phyloP scores from a whole-genome alignment of 2,113 vertebrate genomes.

The Lepus timidus region DNA sequence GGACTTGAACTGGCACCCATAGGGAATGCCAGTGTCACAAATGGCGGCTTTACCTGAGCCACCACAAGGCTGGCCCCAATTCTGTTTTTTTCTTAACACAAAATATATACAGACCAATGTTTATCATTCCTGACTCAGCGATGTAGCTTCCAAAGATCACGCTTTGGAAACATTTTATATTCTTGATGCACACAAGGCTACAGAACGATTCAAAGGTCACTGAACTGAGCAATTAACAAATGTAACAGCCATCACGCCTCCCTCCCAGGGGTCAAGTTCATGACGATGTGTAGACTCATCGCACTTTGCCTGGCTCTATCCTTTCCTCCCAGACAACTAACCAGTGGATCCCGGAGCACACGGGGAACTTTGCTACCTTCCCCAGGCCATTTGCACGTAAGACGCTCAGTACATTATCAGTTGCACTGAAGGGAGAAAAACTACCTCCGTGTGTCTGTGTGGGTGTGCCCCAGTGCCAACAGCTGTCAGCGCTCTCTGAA shows the following conservation, averaged over 20 bases:
- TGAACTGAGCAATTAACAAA: background rate
- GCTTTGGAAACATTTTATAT: background rate
- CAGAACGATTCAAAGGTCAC: slow-evolving; percentile 41
- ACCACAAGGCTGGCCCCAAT: too few species aligned
- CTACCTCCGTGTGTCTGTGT: fast-evolving
- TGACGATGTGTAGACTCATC: background rate
- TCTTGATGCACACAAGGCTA: background rate
- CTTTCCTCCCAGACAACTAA: background rate
- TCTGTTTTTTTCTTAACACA: background rate
- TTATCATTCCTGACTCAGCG: background rate
- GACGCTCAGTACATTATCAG: background rate
- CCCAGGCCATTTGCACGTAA: background rate
- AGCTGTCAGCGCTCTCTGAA: background rate
- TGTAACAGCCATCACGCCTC: background rate
- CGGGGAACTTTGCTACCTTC: background rate
- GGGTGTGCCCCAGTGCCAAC: background rate
- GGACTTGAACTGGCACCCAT: too few species aligned
- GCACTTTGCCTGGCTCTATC: background rate
- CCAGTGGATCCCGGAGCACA: background rate
- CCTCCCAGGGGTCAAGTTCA: background rate
- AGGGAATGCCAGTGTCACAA: too few species aligned
- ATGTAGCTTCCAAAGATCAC: background rate
- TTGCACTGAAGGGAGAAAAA: fast-evolving
- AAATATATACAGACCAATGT: too few species aligned
- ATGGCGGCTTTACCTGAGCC: too few species aligned